Conservation (phyloP, 1,140 invertebrate genomes). For the Monomorium pharaonis region DNA sequence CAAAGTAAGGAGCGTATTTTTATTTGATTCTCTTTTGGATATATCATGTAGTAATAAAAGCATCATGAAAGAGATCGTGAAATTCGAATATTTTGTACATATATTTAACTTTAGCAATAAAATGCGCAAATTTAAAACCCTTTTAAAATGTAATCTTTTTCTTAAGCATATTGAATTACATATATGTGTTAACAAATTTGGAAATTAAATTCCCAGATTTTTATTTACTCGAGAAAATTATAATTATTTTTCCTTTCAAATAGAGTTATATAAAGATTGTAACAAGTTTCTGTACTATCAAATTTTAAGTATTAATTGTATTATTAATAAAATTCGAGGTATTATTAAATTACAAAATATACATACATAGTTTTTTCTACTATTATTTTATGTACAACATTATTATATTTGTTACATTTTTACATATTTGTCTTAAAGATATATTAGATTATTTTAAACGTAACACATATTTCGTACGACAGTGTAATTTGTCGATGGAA, state of each 20-base stretch:
- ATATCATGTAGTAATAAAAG: slow-evolving; percentile 37
- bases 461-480: not conserved
- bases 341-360: too few relatives aligned
- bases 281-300: not conserved
- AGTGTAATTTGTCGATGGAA: not conserved
- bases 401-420: not conserved
- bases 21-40: slow-evolving; percentile 41
- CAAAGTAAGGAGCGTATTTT: slow-evolving; percentile 43
- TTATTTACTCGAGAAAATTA: not conserved
- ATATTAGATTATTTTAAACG: not conserved
- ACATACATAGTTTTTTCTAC: not conserved
- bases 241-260: not conserved
- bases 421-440: not conserved
- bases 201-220: too few relatives aligned
- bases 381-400: not conserved
- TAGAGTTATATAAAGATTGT: not conserved
- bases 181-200: not conserved
- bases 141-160: not conserved
- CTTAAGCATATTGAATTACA: not conserved
- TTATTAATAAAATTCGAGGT: too few relatives aligned
- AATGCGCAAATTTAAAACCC: not conserved
- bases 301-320: too few relatives aligned
- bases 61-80: not conserved
- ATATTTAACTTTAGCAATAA: slow-evolving; percentile 9
- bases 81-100: not conserved